Evolutionary conservation across 30 jellyfish, hydroid and myxozoan genomes (phyloP), one percentile per base, ranked within the genome.

Genomic region (Chrysaora quinquecirrha): DNA sequence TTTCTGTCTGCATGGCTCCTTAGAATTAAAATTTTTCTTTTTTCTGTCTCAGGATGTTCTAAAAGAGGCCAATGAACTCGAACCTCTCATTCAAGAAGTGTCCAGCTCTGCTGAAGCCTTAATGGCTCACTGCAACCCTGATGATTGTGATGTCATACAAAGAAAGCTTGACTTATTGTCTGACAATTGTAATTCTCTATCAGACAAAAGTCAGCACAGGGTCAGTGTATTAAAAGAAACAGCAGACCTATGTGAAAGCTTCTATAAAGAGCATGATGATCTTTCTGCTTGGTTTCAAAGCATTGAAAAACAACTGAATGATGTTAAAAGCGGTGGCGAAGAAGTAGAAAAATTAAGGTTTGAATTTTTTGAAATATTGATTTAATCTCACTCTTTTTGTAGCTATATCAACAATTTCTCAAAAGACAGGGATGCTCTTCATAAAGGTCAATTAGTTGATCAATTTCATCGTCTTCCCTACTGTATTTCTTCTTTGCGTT

Each of bases 111-210:
- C 80, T 38, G 76, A 78, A 38, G 87, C 80, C 16, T 80, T 90
- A 78, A 74, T 65, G 79, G 81, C 83, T 2, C 76, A 60, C 30
- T 90, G 97, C 74, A 64, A 88, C 0, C 79, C 90, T 11, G 97
- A 90, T 14, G 96, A 90, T 27, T 75, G 73, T 11, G 88, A 64
- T 18, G 64, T 78, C 69, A 30, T 84, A 29, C 75, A 83, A 20
- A 84, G 48, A 9, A 90, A 84, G 69, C 48, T 78, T 32, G 90
- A 67, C 30, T 34, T 71, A 32, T 54, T 90, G 60, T 52, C 65
- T 16, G 48, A 90, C 9, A 70, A 77, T 29, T 22, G 30, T 49
- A 76, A 61, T 21, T 30, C 32, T 10, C 48, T 90, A 62, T 49
- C 52, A 3, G 94, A 76, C 12, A 83, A 83, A 34, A 31, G 58